Evolutionary conservation across 2,113 vertebrate genomes (phyloP).

Genomic region (Stercorarius parasiticus): DNA sequence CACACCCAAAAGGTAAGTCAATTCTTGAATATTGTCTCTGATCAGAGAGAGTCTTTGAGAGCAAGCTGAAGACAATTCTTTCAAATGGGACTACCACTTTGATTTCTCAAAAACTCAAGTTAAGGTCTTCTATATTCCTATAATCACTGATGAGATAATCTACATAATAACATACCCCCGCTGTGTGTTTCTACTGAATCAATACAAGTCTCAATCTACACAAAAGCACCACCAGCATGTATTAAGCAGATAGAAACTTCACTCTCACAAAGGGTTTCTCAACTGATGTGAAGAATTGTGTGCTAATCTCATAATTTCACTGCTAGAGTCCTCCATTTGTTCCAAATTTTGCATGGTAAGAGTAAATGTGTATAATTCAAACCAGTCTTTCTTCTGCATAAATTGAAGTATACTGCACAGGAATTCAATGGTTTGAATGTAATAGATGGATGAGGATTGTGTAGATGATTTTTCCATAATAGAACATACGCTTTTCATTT

Average conservation of each 20-base stretch:
- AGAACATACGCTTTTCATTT: neutral
- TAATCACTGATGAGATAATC: conserved; percentile 47
- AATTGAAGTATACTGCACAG: neutral
- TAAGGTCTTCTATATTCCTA: neutral
- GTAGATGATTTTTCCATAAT: neutral
- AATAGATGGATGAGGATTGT: neutral
- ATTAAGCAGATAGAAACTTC: neutral
- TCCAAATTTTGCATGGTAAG: conserved; percentile 28
- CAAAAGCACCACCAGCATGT: conserved; percentile 3
- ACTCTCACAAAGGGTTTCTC: neutral
- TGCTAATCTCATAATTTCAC: conserved; percentile 57
- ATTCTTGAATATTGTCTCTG: neutral
- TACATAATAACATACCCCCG: conserved; percentile 52
- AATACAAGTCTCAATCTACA: conserved; percentile 13
- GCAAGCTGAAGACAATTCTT: neutral
- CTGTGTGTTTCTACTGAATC: conserved; percentile 56
- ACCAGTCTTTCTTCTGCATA: conserved; percentile 5
- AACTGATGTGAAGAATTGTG: neutral
- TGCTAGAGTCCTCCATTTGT: neutral
- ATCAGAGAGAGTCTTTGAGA: neutral
- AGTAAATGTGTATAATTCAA: conserved; percentile 23
- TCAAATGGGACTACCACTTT: neutral
- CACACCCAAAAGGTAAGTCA: neutral
- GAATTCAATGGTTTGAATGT: conserved; percentile 9
- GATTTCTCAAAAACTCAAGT: conserved; percentile 8